Evolutionary conservation across 2,113 vertebrate species (phyloP).

Genomic region (Crocuta crocuta): DNA sequence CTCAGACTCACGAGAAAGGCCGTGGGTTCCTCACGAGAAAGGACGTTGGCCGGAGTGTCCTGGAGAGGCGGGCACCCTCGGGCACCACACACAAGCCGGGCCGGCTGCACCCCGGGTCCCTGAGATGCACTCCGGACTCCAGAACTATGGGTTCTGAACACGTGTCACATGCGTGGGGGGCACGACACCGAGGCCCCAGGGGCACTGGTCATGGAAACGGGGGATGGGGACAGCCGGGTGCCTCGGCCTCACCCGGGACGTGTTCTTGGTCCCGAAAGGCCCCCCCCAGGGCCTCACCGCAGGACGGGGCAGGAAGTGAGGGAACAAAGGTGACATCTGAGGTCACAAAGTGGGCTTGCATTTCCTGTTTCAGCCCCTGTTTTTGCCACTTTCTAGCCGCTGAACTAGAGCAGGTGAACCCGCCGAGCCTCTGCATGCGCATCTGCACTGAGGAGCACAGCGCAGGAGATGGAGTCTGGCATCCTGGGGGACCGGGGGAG

Average conservation of each 20-base stretch:
- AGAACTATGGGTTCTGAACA: accelerated
- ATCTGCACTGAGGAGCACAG: accelerated
- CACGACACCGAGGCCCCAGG: background rate
- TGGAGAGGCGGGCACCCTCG: accelerated
- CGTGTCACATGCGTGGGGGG: background rate
- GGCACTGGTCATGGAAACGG: background rate
- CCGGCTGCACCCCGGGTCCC: no score
- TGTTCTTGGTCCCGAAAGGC: no score
- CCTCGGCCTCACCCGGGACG: background rate
- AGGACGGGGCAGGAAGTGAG: background rate
- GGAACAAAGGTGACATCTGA: background rate
- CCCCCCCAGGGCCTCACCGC: background rate
- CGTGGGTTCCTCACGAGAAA: accelerated
- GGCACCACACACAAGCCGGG: accelerated
- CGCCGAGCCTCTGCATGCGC: no score
- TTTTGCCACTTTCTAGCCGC: background rate
- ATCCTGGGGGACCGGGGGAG: background rate
- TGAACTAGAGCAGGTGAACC: no score
- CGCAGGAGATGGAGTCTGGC: background rate
- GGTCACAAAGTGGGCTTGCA: background rate
- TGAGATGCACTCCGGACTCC: background rate
- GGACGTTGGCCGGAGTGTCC: accelerated
- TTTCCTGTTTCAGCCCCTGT: background rate
- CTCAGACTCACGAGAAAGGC: background rate
- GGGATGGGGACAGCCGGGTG: no score